A percentile compares a stretch with the other conserved stretches of the same genome.
These are phyloP conservation scores for Strix occidentalis DNA, from an alignment of 2,797 vertebrate genomes.

Conservation along the genomic window DNA sequence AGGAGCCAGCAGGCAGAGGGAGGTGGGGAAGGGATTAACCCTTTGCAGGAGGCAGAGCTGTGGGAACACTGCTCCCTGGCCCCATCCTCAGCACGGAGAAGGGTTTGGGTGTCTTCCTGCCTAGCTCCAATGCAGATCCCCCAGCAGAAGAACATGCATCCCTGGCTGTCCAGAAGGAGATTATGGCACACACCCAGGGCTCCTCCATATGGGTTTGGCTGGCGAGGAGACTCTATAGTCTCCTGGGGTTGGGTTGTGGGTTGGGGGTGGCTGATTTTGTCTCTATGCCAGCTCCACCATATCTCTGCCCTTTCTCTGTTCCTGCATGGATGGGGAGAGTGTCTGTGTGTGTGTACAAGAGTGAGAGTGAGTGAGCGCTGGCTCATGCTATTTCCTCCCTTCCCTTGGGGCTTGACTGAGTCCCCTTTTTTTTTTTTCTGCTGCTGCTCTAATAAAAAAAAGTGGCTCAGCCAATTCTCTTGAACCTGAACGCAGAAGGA, in stretches of 20 bases:
- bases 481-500: constrained; percentile 15
- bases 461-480: constrained; percentile 37
- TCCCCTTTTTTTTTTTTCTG: not conserved
- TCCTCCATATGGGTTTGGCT: not conserved
- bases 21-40: not conserved
- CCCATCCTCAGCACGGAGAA: fast-evolving
- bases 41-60: not conserved
- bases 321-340: not conserved
- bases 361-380: fast-evolving
- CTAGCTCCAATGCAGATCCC: fast-evolving
- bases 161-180: not conserved
- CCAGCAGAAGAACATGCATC: not conserved
- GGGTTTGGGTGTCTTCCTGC: not conserved
- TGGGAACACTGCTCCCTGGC: fast-evolving
- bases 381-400: constrained; percentile 15
- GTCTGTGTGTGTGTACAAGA: not conserved
- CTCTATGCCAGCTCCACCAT: not conserved
- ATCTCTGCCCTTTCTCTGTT: not conserved
- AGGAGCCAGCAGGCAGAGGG: not conserved
- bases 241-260: not conserved
- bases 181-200: not conserved
- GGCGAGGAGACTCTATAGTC: not conserved
- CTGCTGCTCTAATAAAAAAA: constrained; percentile 3
- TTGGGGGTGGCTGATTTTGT: not conserved
- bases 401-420: constrained; percentile 20